Evolutionary conservation across 2,888 invertebrate species (phyloP).

Genomic region (Cabera pusaria): DNA sequence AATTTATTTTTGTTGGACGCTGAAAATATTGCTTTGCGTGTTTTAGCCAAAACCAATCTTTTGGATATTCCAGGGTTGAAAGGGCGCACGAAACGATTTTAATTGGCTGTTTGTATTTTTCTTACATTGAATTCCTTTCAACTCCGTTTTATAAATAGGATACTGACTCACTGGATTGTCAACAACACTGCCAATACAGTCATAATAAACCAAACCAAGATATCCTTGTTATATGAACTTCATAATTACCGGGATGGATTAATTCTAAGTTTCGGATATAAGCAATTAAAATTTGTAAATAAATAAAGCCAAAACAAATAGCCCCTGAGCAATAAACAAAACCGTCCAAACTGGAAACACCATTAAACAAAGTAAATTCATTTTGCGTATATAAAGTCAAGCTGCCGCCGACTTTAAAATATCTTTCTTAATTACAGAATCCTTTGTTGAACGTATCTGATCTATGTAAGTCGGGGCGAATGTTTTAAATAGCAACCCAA

Average conservation of each 20-base stretch:
- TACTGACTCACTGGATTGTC: too few species aligned
- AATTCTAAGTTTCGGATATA: too few species aligned
- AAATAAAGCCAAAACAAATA: too few species aligned
- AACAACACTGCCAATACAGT: too few species aligned
- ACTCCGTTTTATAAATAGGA: too few species aligned
- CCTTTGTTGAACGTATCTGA: slow-evolving; percentile 83
- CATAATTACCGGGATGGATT: too few species aligned
- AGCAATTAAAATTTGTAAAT: too few species aligned
- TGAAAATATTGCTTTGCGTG: slow-evolving; percentile 74
- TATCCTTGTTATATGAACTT: too few species aligned
- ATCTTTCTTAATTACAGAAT: slow-evolving; percentile 83
- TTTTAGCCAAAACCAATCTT: slow-evolving; percentile 52
- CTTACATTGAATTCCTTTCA: too few species aligned
- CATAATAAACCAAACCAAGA: too few species aligned
- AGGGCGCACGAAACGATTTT: slow-evolving; percentile 11
- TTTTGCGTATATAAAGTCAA: slow-evolving; percentile 78
- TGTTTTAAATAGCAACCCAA: slow-evolving; percentile 81
- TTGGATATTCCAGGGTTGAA: slow-evolving; percentile 36
- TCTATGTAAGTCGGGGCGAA: slow-evolving; percentile 82
- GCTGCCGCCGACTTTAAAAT: slow-evolving; percentile 80
- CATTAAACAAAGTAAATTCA: slow-evolving; percentile 78
- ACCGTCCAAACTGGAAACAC: slow-evolving; percentile 60
- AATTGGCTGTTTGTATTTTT: slow-evolving; percentile 15
- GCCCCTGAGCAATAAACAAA: slow-evolving; percentile 43
- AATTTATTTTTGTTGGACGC: slow-evolving; percentile 71